Conservation (phyloP, 2,888 invertebrate species). For the Atrina japonica region DNA sequence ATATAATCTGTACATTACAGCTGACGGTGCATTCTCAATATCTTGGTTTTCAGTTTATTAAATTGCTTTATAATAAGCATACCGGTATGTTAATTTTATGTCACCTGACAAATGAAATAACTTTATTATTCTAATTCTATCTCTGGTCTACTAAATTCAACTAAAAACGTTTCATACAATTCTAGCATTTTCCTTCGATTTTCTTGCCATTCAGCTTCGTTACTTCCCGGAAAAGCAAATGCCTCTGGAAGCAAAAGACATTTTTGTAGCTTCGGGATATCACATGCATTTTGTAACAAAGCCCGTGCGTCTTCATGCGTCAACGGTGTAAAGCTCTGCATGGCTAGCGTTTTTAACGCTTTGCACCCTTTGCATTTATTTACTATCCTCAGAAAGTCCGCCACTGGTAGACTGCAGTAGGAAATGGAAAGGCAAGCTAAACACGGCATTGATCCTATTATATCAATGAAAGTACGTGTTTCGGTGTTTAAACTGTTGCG, state of each 20-base stretch:
- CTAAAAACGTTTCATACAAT: constrained; percentile 48
- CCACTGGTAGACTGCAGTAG: constrained; percentile 62
- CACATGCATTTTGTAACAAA: constrained; percentile 60
- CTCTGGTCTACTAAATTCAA: constrained; percentile 53
- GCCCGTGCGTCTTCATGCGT: constrained; percentile 56
- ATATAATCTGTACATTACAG: too few species aligned
- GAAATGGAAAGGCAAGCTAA: constrained; percentile 68
- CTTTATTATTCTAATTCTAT: constrained; percentile 59
- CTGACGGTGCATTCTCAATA: too few species aligned
- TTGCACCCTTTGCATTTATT: constrained; percentile 57
- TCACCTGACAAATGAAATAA: background rate
- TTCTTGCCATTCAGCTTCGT: constrained; percentile 49
- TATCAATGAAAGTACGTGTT: constrained; percentile 43
- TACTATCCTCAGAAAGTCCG: constrained; percentile 58
- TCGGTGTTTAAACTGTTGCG: constrained; percentile 66
- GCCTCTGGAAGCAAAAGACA: constrained; percentile 69
- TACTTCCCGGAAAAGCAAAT: constrained; percentile 73
- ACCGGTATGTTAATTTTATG: background rate
- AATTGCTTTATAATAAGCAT: too few species aligned
- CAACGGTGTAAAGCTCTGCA: constrained; percentile 72
- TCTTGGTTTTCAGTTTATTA: too few species aligned
- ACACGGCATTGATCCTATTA: constrained; percentile 52
- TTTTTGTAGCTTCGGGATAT: constrained; percentile 66
- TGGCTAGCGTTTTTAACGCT: constrained; percentile 63
- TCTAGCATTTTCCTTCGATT: constrained; percentile 49